Percentiles rank a stretch among this genome's conserved stretches.
These are phyloP conservation scores for Battus philenor DNA, from an alignment of 1,140 invertebrate genomes.

Conservation along the genomic window DNA sequence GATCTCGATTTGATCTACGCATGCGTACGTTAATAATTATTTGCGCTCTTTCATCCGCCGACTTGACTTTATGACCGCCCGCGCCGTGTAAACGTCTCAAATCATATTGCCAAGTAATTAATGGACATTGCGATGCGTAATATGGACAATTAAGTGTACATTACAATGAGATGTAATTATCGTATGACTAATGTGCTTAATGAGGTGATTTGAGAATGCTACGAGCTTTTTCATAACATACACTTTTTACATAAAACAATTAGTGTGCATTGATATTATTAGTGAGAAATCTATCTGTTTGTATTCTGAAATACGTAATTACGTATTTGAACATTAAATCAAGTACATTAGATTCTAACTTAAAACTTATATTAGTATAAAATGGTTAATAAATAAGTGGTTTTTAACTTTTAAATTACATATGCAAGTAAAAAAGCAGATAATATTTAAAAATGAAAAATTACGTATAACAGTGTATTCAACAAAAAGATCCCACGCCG, in stretches of 20 bases:
- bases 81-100: slow-evolving; percentile 62
- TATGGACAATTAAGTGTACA: slow-evolving; percentile 41
- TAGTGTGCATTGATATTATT: too few species aligned
- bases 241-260: slow-evolving; percentile 13
- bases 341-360: too few species aligned
- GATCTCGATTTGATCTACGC: slow-evolving; percentile 70
- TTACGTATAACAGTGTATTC: neutral
- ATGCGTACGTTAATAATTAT: slow-evolving; percentile 71
- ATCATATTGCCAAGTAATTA: slow-evolving; percentile 65
- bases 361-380: too few species aligned
- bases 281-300: too few species aligned
- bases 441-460: slow-evolving; percentile 1
- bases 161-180: slow-evolving; percentile 34
- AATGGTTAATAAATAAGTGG: too few species aligned
- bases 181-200: slow-evolving; percentile 23
- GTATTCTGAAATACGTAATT: too few species aligned
- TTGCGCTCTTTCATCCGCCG: slow-evolving; percentile 69
- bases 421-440: too few species aligned
- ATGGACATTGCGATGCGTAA: slow-evolving; percentile 51
- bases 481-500: slow-evolving; percentile 39
- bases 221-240: slow-evolving; percentile 9
- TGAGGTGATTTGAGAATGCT: slow-evolving; percentile 15
- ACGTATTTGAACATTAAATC: too few species aligned
- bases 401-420: too few species aligned
- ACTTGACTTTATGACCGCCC: slow-evolving; percentile 55